Base-by-base conservation (phyloP, 2,888 invertebrate genomes). In the Thymelicus lineola region DNA sequence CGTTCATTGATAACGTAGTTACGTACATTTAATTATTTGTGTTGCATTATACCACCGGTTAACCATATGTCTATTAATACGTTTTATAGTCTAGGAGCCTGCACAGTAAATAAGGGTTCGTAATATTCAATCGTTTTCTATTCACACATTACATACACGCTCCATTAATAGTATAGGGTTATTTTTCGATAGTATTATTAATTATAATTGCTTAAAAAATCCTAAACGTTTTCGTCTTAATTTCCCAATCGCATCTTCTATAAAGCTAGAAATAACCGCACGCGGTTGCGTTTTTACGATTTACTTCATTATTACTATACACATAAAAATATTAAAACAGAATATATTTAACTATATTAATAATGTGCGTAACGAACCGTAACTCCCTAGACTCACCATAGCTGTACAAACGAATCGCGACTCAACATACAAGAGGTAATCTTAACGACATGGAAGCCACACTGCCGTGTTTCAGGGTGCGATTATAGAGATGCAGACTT, bases 341-440 rank as follows among this genome's bases (percentile, higher is more conserved):
- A 88, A 88, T 81, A 73, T 82, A 79, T 79, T 77, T 80, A 79
- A 74, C 76, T 80, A 79, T 77, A 75, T 76, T 83, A 59, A 80
- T 83, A 85, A 81, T 89, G 90, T 90, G 89, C 90, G 90, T 88
- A 85, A 88, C 86, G 80, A 79, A 83, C 81, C 80, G 77, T 86
- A 85, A 85, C 82, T 82, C 82, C 80, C 83, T 85, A 85, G 83
- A 85, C 83, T 86, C 86, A 79, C 79, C 80, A 77, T 80, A 84
- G 82, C 86, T 86, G 85, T 87, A 88, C 86, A 86, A 88, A 88
- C 80, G 75, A 83, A 85, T 76, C 59, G 50, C 28, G 35, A 64
- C 59, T 17, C 50, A 64, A 71, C 46, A 38, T 69, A 68, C 62
- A 63, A 66, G 65, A 42, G 36, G 64, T 66, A 42, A 65, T 62